Percentiles rank a stretch among this genome's conserved stretches.
These are phyloP conservation scores for Anguilla obscura DNA, from an alignment of 2,797 vertebrate genomes.

Conservation along the genomic window DNA sequence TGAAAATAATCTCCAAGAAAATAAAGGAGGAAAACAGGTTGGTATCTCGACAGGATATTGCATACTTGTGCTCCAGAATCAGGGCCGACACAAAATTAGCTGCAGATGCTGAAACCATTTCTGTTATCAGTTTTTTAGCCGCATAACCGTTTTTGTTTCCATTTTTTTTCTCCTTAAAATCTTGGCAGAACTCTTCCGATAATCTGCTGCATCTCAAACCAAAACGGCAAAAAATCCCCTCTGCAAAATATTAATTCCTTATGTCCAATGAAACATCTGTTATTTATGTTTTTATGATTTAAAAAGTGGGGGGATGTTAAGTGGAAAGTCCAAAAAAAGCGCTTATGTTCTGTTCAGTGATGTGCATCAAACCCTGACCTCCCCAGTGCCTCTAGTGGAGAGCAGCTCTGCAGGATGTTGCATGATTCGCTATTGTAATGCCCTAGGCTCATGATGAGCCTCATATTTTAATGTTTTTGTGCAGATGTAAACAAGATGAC, in stretches of 20 bases:
- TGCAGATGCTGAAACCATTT: slow-evolving; percentile 19
- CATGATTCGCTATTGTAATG: not conserved
- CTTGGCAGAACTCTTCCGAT: slow-evolving; percentile 21
- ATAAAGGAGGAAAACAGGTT: not conserved
- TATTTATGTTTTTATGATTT: not conserved
- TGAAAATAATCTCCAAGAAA: slow-evolving; percentile 1
- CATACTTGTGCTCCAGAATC: not conserved
- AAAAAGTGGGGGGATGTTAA: not conserved
- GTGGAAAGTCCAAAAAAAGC: not conserved
- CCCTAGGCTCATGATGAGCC: not conserved
- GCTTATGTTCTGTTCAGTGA: not conserved
- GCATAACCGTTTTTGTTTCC: not conserved
- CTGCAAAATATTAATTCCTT: not conserved
- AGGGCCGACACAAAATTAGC: slow-evolving; percentile 7
- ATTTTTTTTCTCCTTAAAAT: slow-evolving; percentile 5
- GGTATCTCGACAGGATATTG: not conserved
- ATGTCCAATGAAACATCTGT: not conserved
- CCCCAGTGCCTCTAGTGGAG: not conserved
- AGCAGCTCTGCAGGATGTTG: not conserved
- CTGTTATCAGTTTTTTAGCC: slow-evolving; percentile 14
- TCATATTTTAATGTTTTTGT: not conserved
- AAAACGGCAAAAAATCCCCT: not conserved
- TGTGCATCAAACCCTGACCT: not conserved
- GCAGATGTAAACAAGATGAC: not conserved
- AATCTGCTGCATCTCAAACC: slow-evolving; percentile 3